Evolutionary conservation across 30 jellyfish, hydroid and myxozoan genomes (phyloP).

Genomic region (Turritopsis rubra): DNA sequence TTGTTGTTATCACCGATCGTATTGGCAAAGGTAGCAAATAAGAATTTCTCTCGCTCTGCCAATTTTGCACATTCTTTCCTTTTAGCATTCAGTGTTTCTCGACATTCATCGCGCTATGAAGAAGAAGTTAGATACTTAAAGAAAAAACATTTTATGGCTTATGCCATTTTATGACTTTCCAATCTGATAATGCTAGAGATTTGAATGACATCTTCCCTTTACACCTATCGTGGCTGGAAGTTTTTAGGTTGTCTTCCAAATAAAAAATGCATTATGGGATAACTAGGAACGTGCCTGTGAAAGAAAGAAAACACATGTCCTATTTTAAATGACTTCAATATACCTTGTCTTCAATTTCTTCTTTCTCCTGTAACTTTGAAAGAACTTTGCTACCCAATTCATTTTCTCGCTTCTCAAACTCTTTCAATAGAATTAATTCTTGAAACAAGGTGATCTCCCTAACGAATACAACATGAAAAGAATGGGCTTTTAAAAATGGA

Average conservation of each 20-base stretch:
- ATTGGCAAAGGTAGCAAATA: slow-evolving; percentile 50
- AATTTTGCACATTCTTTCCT: slow-evolving; percentile 70
- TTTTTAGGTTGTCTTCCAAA: too few relatives aligned
- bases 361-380: slow-evolving; percentile 63
- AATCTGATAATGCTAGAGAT: too few relatives aligned
- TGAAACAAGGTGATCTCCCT: slow-evolving; percentile 81
- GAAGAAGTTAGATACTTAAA: too few relatives aligned
- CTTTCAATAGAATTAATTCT: slow-evolving; percentile 75
- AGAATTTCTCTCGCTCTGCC: slow-evolving; percentile 68
- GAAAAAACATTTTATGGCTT: too few relatives aligned
- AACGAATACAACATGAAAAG: not conserved
- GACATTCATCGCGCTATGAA: slow-evolving; percentile 70
- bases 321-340: too few relatives aligned
- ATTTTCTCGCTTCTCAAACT: slow-evolving; percentile 87
- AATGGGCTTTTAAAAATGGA: too few relatives aligned
- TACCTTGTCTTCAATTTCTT: slow-evolving; percentile 82
- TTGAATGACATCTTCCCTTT: too few relatives aligned
- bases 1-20: slow-evolving; percentile 80
- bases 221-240: too few relatives aligned
- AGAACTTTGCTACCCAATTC: slow-evolving; percentile 55
- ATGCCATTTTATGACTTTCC: too few relatives aligned
- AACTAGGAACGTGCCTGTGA: too few relatives aligned
- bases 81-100: slow-evolving; percentile 45
- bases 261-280: too few relatives aligned
- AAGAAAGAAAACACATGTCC: too few relatives aligned